phyloP scores from a whole-genome alignment of 2,888 invertebrate genomes.

The Noctua janthe region DNA sequence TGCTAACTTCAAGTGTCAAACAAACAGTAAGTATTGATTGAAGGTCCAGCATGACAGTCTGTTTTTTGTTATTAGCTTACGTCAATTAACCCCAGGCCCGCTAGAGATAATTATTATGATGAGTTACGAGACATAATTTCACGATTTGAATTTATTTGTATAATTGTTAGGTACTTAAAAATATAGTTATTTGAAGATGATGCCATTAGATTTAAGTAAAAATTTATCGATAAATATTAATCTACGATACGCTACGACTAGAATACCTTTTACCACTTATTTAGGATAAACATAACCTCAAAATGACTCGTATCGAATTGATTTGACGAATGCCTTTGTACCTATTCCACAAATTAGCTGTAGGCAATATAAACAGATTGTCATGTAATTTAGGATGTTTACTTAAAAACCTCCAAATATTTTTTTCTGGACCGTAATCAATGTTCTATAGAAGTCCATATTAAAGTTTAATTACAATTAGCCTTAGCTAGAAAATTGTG shows the following conservation, averaged over 20 bases:
- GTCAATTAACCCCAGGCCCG: constrained; percentile 3
- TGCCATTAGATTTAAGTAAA: neutral
- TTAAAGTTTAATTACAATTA: neutral
- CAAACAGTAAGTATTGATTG: neutral
- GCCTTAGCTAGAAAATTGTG: neutral
- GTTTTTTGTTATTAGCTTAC: neutral
- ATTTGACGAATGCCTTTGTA: neutral
- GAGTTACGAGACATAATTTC: neutral
- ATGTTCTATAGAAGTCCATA: neutral
- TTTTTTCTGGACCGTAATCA: neutral
- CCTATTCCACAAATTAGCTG: neutral
- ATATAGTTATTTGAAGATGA: neutral
- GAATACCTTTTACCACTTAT: neutral
- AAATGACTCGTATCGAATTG: neutral
- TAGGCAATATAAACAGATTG: neutral
- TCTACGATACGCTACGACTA: neutral
- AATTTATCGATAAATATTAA: neutral
- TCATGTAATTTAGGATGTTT: neutral
- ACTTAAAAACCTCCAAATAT: neutral
- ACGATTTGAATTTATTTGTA: neutral
- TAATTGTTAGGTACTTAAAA: neutral
- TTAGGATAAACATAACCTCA: neutral
- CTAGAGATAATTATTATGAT: neutral
- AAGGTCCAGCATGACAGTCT: neutral
- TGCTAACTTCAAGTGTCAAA: neutral